Evolutionary conservation across 1,140 invertebrate species (phyloP).

Genomic region (Megathymus violae): DNA sequence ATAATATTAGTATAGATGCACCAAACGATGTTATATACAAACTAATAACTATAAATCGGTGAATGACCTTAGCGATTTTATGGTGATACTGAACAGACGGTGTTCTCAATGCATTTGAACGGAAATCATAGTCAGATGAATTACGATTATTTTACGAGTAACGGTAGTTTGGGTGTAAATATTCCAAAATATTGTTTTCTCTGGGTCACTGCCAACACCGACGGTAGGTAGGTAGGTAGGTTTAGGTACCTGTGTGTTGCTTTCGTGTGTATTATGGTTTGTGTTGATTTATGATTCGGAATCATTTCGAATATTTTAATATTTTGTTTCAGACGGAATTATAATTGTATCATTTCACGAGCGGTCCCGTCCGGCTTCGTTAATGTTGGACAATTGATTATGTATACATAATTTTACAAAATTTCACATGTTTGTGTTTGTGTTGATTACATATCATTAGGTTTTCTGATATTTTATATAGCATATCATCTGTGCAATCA

Average conservation of each 20-base stretch:
- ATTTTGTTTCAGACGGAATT: constrained; percentile 3
- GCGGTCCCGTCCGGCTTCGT: too few species aligned
- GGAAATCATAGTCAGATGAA: constrained; percentile 31
- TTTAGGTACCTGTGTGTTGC: constrained; percentile 30
- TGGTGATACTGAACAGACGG: constrained; percentile 34
- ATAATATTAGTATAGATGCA: too few species aligned
- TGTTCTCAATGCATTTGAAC: constrained; percentile 15
- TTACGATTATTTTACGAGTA: constrained; percentile 32
- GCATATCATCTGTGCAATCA: too few species aligned
- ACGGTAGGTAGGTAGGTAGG: too few species aligned
- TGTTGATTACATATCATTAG: too few species aligned
- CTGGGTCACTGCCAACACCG: constrained; percentile 29
- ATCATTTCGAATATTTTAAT: constrained; percentile 3
- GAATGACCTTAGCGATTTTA: constrained; percentile 33
- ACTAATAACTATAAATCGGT: constrained; percentile 28
- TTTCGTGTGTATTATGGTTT: constrained; percentile 9
- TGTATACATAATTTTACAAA: too few species aligned
- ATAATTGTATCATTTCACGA: neutral
- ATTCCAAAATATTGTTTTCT: constrained; percentile 30
- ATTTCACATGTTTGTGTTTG: too few species aligned
- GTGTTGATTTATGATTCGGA: constrained; percentile 22
- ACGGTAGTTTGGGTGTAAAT: constrained; percentile 34
- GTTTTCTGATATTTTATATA: too few species aligned
- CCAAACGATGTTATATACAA: too few species aligned
- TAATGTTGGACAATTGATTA: too few species aligned